Conservation (phyloP, 2,888 invertebrate genomes). For the Tenthredo amoena region DNA sequence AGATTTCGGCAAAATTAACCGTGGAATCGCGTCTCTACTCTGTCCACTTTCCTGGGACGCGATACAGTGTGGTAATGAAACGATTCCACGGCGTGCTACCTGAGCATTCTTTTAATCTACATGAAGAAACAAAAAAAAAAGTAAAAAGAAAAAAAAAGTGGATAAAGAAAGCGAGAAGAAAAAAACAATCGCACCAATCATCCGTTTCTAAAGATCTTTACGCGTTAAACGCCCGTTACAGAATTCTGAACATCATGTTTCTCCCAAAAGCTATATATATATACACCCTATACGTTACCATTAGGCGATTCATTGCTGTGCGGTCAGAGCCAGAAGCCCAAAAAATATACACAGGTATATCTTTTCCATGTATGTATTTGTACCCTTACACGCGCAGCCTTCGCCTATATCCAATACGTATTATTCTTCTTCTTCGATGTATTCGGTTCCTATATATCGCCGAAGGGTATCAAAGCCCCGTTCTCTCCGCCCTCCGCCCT, state of each 20-base stretch:
- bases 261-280: neutral
- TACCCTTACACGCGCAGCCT: neutral
- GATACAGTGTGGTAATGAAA: neutral
- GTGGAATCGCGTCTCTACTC: neutral
- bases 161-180: neutral
- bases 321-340: neutral
- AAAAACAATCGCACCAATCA: slow-evolving; percentile 39
- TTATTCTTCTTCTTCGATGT: neutral
- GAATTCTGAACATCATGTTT: slow-evolving; percentile 38
- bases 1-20: neutral
- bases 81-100: neutral
- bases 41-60: neutral
- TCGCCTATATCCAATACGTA: neutral
- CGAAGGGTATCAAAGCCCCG: slow-evolving; percentile 18
- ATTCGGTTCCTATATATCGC: neutral
- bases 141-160: neutral
- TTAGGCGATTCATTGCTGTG: slow-evolving; percentile 32
- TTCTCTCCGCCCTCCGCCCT: slow-evolving; percentile 13
- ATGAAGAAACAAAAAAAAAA: neutral
- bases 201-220: slow-evolving; percentile 39
- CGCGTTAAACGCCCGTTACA: slow-evolving; percentile 24
- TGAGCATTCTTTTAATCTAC: slow-evolving; percentile 1
- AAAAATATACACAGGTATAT: neutral
- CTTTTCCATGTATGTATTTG: neutral
- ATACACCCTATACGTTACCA: neutral